Base-by-base conservation (phyloP, 1,140 invertebrate genomes). In the Cydia splendana region DNA sequence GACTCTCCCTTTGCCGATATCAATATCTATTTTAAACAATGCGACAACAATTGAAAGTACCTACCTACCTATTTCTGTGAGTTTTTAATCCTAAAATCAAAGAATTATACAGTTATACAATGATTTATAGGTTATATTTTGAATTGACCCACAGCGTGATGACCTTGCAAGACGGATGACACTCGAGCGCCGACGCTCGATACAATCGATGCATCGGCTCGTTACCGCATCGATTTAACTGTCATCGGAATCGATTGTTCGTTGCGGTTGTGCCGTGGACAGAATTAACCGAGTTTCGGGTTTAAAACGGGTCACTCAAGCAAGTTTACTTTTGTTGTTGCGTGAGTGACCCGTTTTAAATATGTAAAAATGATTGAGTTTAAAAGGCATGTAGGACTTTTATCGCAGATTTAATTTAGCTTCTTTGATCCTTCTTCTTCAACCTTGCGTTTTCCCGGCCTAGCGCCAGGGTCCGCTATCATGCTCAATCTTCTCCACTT, bases 191-290 rank as follows among this genome's bases (percentile, higher is more conserved):
- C 57, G 57, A 57, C 57, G 57, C 4, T 62, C 51, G 24, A 34
- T 28, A 69, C 28, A 69, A 38, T 18, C 67, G 67, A 71, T 24
- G 9, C 24, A 34, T 62, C 74, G 48, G 51, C 45, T 57, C 74
- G 28, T 10, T 45, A 12, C 28, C n/a, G 28, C 28, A 75, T 62
- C 48, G 74, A 75, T 62, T 75, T 45, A 28, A n/a, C 30, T 71
- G 67, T 38, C 67, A 71, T 15, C 67, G n/a, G 20, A 71, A 42
- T 57, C 48, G 74, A 75, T 75, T 62, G 57, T 62, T 24, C 57
- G 20, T 9, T 62, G 18, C 6, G 20, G 20, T 62, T 62, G 20
- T 12, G 15, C 18, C 18, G 9, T 62, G 15, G 57, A 62, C 20
- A 62, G n/a, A 18, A 18, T 12, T 24, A 24, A 62, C 6, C 24